These are phyloP conservation scores for Daphoenositta chrysoptera DNA, from an alignment of 2,113 vertebrate genomes.

Conservation along the genomic window DNA sequence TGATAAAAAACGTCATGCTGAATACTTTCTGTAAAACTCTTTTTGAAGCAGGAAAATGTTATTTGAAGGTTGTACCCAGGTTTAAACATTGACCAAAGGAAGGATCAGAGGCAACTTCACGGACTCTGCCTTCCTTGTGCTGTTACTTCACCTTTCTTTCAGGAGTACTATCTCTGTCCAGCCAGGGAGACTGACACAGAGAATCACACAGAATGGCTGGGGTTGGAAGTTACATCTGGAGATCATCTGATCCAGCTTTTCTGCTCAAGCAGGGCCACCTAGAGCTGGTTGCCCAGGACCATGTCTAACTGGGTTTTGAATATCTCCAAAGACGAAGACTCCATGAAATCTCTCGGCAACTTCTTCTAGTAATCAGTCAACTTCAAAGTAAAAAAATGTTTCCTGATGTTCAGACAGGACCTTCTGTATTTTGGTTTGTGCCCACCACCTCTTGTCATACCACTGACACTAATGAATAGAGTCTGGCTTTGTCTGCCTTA, in stretches of 20 bases:
- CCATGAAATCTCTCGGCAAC: not conserved
- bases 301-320: not conserved
- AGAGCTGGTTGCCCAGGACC: not conserved
- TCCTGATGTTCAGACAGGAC: not conserved
- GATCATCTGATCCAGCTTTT: not conserved
- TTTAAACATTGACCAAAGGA: not conserved
- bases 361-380: not conserved
- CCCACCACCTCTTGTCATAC: not conserved
- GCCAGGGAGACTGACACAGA: not conserved
- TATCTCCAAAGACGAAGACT: not conserved
- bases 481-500: not conserved
- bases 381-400: not conserved
- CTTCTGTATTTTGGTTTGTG: not conserved
- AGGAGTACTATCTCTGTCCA: not conserved
- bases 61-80: not conserved
- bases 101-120: not conserved
- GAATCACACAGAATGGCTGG: not conserved
- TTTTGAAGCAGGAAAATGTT: not conserved
- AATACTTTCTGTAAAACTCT: not conserved
- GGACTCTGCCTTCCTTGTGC: accelerated
- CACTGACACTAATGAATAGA: not conserved
- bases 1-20: not conserved
- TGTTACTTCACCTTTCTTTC: not conserved
- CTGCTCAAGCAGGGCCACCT: not conserved
- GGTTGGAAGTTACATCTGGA: not conserved